Percentiles rank a stretch among this genome's conserved stretches.
These are phyloP conservation scores for Riptortus pedestris DNA, from an alignment of 1,140 invertebrate genomes.

Conservation along the genomic window DNA sequence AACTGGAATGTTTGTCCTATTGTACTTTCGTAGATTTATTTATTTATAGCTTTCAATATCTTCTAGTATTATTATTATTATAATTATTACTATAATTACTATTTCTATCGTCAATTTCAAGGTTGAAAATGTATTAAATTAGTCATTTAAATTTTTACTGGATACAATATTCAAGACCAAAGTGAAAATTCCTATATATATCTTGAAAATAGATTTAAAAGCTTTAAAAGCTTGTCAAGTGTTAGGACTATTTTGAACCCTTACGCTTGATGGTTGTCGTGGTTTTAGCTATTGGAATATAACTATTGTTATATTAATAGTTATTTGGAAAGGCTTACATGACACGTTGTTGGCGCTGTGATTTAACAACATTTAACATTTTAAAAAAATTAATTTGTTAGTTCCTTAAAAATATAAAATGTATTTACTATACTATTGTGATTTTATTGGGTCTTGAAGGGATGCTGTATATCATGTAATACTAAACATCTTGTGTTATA, in stretches of 20 bases:
- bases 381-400: slow-evolving; percentile 19
- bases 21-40: slow-evolving; percentile 9
- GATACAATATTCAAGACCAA: not conserved
- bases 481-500: slow-evolving; percentile 1
- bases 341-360: slow-evolving; percentile 11
- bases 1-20: slow-evolving; percentile 7
- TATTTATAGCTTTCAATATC: slow-evolving; percentile 10
- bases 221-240: not conserved
- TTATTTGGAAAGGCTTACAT: not conserved
- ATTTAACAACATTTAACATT: slow-evolving; percentile 4
- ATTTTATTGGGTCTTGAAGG: slow-evolving; percentile 22
- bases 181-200: not conserved
- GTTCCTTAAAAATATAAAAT: slow-evolving; percentile 19
- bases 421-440: slow-evolving; percentile 15
- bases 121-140: not conserved
- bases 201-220: not conserved
- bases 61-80: slow-evolving; percentile 4
- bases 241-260: not conserved
- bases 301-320: slow-evolving; percentile 5
- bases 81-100: no score
- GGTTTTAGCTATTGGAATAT: slow-evolving; percentile 7
- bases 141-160: slow-evolving; percentile 2
- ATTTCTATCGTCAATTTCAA: not conserved
- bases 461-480: slow-evolving; percentile 17
- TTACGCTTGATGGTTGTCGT: not conserved